Conservation (phyloP, 1,140 invertebrate species). For the Saxidomus purpurata region DNA sequence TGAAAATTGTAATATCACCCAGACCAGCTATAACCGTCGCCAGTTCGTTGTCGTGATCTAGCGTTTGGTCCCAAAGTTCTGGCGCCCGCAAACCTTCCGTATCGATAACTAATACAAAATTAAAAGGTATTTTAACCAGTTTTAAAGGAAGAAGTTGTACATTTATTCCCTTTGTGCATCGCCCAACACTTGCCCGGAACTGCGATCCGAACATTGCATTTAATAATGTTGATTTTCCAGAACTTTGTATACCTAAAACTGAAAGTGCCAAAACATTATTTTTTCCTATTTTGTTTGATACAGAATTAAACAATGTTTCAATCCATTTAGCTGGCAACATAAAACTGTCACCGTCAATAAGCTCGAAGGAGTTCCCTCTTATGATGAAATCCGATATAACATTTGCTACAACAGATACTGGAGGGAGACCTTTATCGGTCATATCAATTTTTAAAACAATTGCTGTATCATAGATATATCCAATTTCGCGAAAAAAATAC, state of each 20-base stretch:
- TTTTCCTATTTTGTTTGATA: neutral
- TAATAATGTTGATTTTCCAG: slow-evolving; percentile 43
- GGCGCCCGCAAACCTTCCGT: slow-evolving; percentile 48
- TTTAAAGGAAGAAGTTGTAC: neutral
- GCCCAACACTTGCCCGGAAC: neutral
- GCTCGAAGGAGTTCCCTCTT: neutral
- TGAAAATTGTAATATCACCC: slow-evolving; percentile 58
- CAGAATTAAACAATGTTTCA: neutral
- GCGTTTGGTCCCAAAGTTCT: neutral
- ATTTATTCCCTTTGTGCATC: slow-evolving; percentile 9
- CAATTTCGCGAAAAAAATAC: slow-evolving; percentile 38
- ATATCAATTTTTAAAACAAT: neutral
- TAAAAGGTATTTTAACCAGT: neutral
- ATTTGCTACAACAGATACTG: neutral
- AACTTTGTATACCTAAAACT: slow-evolving; percentile 34
- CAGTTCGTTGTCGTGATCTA: slow-evolving; percentile 56
- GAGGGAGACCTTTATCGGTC: neutral
- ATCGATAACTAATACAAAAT: slow-evolving; percentile 25
- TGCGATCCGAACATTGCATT: slow-evolving; percentile 34
- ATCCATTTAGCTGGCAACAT: neutral
- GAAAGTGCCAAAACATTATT: neutral
- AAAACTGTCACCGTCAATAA: slow-evolving; percentile 23
- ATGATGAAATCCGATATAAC: neutral
- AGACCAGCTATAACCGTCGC: slow-evolving; percentile 59
- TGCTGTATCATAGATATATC: neutral